Conservation (phyloP, 2,888 invertebrate species). For the Quadriops clusia region DNA sequence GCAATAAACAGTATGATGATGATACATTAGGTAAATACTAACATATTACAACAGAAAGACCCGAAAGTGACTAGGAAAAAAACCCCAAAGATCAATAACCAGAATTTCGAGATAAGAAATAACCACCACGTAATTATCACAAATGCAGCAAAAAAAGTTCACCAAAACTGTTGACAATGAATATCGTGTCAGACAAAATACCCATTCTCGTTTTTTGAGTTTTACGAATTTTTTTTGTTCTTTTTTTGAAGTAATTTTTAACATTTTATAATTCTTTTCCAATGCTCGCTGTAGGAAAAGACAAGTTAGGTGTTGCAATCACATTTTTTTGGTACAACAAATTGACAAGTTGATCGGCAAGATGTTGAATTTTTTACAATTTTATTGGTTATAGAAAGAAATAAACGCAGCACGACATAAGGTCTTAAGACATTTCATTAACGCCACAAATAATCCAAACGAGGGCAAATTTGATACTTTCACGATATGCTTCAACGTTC, state of each 20-base stretch:
- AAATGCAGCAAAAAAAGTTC: conserved; percentile 11
- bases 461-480: conserved; percentile 11
- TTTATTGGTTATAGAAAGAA: conserved; percentile 33
- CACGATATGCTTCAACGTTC: conserved; percentile 3
- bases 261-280: conserved; percentile 46
- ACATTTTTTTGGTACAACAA: conserved; percentile 32
- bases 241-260: conserved; percentile 18
- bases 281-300: conserved; percentile 22
- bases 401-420: conserved; percentile 37
- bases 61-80: too few species aligned
- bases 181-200: conserved; percentile 22
- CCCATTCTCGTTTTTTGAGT: conserved; percentile 27
- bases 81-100: too few species aligned
- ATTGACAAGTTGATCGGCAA: conserved; percentile 20
- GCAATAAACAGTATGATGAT: too few species aligned
- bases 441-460: conserved; percentile 16
- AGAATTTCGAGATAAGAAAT: too few species aligned
- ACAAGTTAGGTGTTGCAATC: conserved; percentile 35
- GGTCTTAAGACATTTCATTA: conserved; percentile 37
- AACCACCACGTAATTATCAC: conserved; percentile 9
- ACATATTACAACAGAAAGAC: too few species aligned
- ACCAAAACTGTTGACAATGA: conserved; percentile 16
- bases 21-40: too few species aligned
- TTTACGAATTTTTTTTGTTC: conserved; percentile 35
- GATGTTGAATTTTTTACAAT: conserved; percentile 29